These are phyloP conservation scores for Harpagoxenus sublaevis DNA, from an alignment of 2,888 invertebrate genomes.

Conservation along the genomic window DNA sequence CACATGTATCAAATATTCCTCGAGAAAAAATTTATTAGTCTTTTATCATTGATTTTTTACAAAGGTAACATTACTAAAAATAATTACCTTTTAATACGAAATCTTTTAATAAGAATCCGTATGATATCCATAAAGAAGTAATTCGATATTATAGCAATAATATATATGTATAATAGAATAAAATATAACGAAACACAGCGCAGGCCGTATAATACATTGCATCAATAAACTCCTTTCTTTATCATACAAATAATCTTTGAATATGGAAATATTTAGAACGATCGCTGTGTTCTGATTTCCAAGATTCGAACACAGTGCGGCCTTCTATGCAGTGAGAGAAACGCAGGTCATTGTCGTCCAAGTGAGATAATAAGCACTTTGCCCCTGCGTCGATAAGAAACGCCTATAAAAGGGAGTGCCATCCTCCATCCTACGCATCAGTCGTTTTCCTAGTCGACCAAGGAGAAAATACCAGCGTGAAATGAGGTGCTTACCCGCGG, in stretches of 20 bases:
- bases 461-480: slow-evolving; percentile 47
- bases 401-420: slow-evolving; percentile 79
- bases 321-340: not conserved
- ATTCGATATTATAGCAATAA: not conserved
- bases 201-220: too few relatives aligned
- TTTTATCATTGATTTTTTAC: too few relatives aligned
- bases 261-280: not conserved
- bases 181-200: not conserved
- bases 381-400: slow-evolving; percentile 80
- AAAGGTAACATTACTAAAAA: too few relatives aligned
- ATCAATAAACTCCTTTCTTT: not conserved
- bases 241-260: not conserved
- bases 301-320: not conserved
- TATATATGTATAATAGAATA: not conserved
- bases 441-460: slow-evolving; percentile 71
- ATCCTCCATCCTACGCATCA: slow-evolving; percentile 69
- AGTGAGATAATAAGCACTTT: slow-evolving; percentile 75
- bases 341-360: slow-evolving; percentile 41
- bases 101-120: not conserved
- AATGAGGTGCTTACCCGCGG: slow-evolving; percentile 71
- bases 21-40: too few relatives aligned
- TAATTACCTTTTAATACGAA: too few relatives aligned
- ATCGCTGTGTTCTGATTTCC: not conserved
- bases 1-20: too few relatives aligned
- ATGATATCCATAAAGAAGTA: not conserved